Evolutionary conservation across 2,888 invertebrate species (phyloP).

Genomic region (Metacarcinus magister): DNA sequence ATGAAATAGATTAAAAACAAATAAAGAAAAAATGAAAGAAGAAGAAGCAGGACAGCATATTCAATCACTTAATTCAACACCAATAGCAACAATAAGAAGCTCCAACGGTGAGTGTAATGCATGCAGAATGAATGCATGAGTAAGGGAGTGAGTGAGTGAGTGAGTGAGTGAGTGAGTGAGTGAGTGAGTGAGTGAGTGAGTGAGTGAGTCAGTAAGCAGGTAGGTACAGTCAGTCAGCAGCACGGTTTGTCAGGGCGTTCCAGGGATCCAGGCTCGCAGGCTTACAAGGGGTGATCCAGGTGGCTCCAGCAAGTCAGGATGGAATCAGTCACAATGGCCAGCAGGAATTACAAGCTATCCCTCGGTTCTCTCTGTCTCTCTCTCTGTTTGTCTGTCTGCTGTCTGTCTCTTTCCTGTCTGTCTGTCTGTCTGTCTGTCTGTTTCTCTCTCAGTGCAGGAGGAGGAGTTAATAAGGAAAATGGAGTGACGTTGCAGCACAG

Average conservation of each 20-base stretch:
- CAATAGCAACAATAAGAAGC: not conserved
- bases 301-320: not conserved
- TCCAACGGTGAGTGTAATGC: not conserved
- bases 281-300: not conserved
- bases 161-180: not conserved
- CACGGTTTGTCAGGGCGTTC: not conserved
- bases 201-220: not conserved
- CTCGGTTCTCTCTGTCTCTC: not conserved
- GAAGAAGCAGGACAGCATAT: no score
- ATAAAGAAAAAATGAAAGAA: not conserved
- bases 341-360: slow-evolving; percentile 14
- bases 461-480: not conserved
- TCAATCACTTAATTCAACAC: not conserved
- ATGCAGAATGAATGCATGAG: not conserved
- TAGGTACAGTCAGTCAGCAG: not conserved
- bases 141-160: not conserved
- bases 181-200: not conserved
- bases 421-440: no score
- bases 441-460: not conserved
- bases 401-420: not conserved
- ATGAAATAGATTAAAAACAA: not conserved
- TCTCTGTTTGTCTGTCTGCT: not conserved
- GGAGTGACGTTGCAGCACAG: not conserved
- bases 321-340: not conserved
- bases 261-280: not conserved